phyloP scores from a whole-genome alignment of 2,797 vertebrate species.

The Halcyon chelicuti region DNA sequence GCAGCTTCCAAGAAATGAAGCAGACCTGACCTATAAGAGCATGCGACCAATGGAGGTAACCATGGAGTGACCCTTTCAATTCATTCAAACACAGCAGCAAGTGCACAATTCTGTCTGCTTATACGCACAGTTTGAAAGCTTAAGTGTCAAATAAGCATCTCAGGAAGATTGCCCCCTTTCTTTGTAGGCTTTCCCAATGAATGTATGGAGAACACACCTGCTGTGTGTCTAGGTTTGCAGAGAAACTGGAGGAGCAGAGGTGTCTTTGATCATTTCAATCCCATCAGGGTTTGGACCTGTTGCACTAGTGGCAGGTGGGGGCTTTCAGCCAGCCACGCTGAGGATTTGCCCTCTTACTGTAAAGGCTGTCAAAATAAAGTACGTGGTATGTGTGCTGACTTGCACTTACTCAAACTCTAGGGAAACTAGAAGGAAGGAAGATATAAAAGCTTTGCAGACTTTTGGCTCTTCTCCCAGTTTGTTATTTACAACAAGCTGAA shows the following conservation, averaged over 20 bases:
- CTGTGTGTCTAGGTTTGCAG: not conserved
- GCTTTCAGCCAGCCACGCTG: not conserved
- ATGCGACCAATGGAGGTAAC: not conserved
- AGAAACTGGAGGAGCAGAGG: not conserved
- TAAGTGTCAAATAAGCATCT: not conserved
- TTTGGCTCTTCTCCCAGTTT: constrained; percentile 49
- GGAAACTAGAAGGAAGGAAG: constrained; percentile 39
- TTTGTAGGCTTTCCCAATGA: not conserved
- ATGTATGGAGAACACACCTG: not conserved
- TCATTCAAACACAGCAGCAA: not conserved
- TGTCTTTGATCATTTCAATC: not conserved
- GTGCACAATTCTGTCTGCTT: not conserved
- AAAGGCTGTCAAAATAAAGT: constrained; percentile 22
- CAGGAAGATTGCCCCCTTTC: not conserved
- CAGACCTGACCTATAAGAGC: not conserved
- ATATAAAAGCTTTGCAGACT: constrained; percentile 1
- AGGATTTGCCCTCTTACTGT: not conserved
- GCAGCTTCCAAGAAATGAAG: not conserved
- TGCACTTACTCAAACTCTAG: constrained; percentile 1
- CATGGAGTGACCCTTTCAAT: not conserved
- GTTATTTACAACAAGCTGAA: constrained; percentile 41
- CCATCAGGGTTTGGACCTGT: not conserved
- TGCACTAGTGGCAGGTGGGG: not conserved
- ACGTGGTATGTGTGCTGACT: not conserved
- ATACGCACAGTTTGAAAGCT: not conserved